A percentile compares a stretch with the other conserved stretches of the same genome.
Conservation (phyloP, 2,888 invertebrate species). For the Pachliopta kotzebuea region DNA sequence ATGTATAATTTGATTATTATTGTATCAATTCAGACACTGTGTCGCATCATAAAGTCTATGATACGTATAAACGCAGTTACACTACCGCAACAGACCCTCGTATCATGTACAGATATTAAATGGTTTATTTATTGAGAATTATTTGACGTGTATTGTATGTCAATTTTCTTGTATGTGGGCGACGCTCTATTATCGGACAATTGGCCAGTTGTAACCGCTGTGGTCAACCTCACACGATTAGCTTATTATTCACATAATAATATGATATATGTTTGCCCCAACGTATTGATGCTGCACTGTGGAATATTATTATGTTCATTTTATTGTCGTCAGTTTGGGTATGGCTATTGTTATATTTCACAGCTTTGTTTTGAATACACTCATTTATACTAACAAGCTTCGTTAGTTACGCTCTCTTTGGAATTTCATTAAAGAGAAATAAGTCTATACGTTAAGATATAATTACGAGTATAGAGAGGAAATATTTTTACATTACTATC, state of each 20-base stretch:
- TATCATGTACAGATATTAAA: conserved; percentile 32
- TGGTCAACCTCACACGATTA: conserved; percentile 38
- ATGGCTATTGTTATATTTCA: conserved; percentile 20
- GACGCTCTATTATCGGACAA: conserved; percentile 62
- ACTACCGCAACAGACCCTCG: conserved; percentile 17
- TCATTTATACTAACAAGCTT: conserved; percentile 29
- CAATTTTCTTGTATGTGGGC: conserved; percentile 76
- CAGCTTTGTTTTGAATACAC: conserved; percentile 24
- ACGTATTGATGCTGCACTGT: conserved; percentile 31
- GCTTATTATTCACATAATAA: conserved; percentile 32
- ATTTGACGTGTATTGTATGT: conserved; percentile 77
- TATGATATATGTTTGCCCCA: conserved; percentile 29
- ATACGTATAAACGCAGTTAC: conserved; percentile 20
- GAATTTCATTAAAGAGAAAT: conserved; percentile 21
- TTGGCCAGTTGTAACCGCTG: conserved; percentile 49
- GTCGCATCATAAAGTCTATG: conserved; percentile 12
- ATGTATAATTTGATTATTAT: conserved; percentile 20
- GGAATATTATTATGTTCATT: conserved; percentile 13
- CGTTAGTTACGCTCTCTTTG: conserved; percentile 27
- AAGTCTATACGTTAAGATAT: conserved; percentile 11
- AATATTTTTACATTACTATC: background rate
- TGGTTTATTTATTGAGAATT: conserved; percentile 68
- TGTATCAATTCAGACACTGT: conserved; percentile 20
- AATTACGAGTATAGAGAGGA: conserved; percentile 12
- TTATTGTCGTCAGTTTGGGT: conserved; percentile 18